Evolutionary conservation across 2,113 vertebrate genomes (phyloP), one percentile per base, ranked within the genome.

Genomic region (Lasiurus cinereus): DNA sequence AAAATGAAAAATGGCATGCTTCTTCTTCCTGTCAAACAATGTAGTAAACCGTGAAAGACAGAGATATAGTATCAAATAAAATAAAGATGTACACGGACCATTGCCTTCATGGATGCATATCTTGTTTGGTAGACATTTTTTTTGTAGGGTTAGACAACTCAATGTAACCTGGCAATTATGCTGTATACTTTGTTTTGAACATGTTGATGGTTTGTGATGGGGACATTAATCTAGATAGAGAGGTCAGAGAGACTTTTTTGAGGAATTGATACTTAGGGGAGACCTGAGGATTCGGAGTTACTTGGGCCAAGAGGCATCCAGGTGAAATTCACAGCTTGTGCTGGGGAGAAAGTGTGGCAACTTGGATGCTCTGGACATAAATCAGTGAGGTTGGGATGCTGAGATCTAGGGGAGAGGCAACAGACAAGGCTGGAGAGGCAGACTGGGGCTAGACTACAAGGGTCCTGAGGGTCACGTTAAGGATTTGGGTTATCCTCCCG

Each of bases 101-200:
- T 92, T 83, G 36, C 27, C 46, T 70, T 90, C 39, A 50, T 54
- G 83, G 87, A 33, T 93, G 10, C 27, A 1, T 69, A 52, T 69
- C 43, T 87, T 48, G 11, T 72, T 88, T 88, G n/a, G 21, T 70
- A 59, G 56, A 82, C 31, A 33, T 64, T 67, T 83, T 79, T 83
- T 92, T 14, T 64, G 59, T 62, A 77, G 21, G 66, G 22, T 72
- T 50, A 19, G 39, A 54, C 36, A 80, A 36, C 24, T 52, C 73
- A 62, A 8, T 46, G 6, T 86, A 72, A 52, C 18, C 16, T 54
- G 67, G 18, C 2, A 69, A 4, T 84, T 85, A 5, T n/a, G 39
- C 16, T 29, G 1, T n/a, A 11, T 50, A 19, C 31, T 70, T 46
- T 67, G 64, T 83, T 39, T 39, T 54, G 24, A 33, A 62, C 18